phyloP scores from a whole-genome alignment of 2,888 invertebrate genomes.

The Leucophora obtusa region DNA sequence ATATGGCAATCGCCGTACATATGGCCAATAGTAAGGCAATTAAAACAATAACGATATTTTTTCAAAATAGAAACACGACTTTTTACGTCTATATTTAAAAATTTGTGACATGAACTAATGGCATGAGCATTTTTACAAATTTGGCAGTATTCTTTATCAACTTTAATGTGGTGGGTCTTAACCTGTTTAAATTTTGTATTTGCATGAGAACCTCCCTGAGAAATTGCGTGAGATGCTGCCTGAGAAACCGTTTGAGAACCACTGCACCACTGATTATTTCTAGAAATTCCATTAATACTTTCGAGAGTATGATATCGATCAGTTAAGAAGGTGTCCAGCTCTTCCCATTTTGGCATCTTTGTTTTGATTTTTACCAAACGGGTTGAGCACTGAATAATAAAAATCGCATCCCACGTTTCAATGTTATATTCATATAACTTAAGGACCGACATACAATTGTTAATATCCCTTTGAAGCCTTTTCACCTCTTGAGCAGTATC shows the following conservation, averaged over 20 bases:
- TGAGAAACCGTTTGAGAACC: background rate
- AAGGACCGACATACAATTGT: too few relatives aligned
- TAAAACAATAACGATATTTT: background rate
- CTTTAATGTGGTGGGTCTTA: conserved; percentile 7
- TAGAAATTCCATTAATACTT: conserved; percentile 2
- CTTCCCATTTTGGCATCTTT: conserved; percentile 10
- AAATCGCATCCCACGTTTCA: too few relatives aligned
- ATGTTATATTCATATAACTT: too few relatives aligned
- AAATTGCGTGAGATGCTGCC: too few relatives aligned
- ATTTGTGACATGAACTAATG: background rate
- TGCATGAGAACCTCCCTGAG: too few relatives aligned
- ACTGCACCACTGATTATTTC: background rate
- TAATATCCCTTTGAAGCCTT: too few relatives aligned
- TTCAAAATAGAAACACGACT: background rate
- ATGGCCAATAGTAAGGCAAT: too few relatives aligned
- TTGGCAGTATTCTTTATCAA: background rate
- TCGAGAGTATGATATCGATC: conserved; percentile 22
- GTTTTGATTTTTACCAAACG: conserved; percentile 19
- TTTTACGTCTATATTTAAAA: background rate
- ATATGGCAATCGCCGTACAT: too few relatives aligned
- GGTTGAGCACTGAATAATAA: background rate
- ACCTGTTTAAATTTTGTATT: background rate
- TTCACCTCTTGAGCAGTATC: too few relatives aligned
- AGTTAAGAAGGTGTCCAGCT: conserved; percentile 14
- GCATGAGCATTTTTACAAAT: background rate